Conservation (phyloP, 2,797 vertebrate genomes). For the Gymnocypris eckloni region DNA sequence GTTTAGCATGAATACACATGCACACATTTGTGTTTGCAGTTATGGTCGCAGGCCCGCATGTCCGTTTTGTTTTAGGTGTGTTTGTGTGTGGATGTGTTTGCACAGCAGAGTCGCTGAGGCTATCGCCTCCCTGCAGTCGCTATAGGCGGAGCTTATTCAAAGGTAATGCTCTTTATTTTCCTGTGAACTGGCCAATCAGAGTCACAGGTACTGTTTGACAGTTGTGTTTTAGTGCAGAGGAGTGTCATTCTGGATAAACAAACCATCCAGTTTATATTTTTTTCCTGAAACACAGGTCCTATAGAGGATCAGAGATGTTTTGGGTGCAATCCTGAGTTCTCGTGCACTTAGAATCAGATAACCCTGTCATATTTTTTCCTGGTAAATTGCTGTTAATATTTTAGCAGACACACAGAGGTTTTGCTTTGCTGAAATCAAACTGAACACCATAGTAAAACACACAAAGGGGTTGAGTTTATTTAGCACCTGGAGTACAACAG, state of each 20-base stretch:
- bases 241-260: slow-evolving; percentile 23
- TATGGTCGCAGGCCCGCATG: slow-evolving; percentile 25
- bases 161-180: slow-evolving; percentile 34
- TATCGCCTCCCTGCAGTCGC: slow-evolving; percentile 39
- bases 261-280: not conserved
- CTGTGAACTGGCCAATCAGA: slow-evolving; percentile 46
- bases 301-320: not conserved
- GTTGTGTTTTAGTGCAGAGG: slow-evolving; percentile 39
- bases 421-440: slow-evolving; percentile 1
- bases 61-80: slow-evolving; percentile 37
- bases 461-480: slow-evolving; percentile 14
- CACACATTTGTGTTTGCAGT: slow-evolving; percentile 34
- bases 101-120: slow-evolving; percentile 54
- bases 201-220: slow-evolving; percentile 17
- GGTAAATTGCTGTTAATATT: slow-evolving; percentile 45
- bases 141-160: slow-evolving; percentile 29
- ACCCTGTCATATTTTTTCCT: slow-evolving; percentile 42
- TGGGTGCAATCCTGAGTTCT: not conserved
- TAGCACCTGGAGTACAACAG: slow-evolving; percentile 25
- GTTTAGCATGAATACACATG: not conserved
- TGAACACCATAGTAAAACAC: slow-evolving; percentile 22
- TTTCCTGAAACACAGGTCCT: not conserved
- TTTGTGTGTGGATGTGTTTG: slow-evolving; percentile 32
- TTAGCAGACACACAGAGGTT: slow-evolving; percentile 2
- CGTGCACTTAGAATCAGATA: not conserved